A percentile compares a stretch with the other conserved stretches of the same genome.
These are phyloP conservation scores for Clanis bilineata DNA, from an alignment of 2,888 invertebrate genomes.

Conservation along the genomic window DNA sequence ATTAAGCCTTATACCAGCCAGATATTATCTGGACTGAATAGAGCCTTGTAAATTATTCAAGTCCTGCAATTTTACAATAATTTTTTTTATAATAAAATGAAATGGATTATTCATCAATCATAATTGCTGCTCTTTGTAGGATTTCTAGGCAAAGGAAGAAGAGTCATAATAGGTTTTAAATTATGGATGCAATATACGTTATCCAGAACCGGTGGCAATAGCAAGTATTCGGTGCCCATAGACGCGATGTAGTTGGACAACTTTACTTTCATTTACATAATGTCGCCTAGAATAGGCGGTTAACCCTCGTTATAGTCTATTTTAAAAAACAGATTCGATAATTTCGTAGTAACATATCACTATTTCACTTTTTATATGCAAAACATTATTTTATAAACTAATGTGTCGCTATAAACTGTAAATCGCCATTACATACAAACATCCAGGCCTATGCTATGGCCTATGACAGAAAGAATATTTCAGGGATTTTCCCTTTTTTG, in stretches of 20 bases:
- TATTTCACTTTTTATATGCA: too few species aligned
- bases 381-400: too few species aligned
- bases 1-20: neutral
- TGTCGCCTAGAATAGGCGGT: slow-evolving; percentile 26
- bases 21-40: neutral
- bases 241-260: slow-evolving; percentile 42
- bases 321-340: neutral
- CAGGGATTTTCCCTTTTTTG: too few species aligned
- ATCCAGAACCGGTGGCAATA: slow-evolving; percentile 36
- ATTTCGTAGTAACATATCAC: too few species aligned
- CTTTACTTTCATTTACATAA: slow-evolving; percentile 65
- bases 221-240: slow-evolving; percentile 37
- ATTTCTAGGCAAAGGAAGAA: slow-evolving; percentile 32
- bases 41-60: slow-evolving; percentile 5
- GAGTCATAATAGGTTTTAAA: slow-evolving; percentile 40
- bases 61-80: neutral
- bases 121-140: slow-evolving; percentile 20
- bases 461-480: too few species aligned
- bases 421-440: too few species aligned
- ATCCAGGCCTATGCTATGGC: too few species aligned
- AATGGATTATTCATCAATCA: slow-evolving; percentile 3
- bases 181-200: slow-evolving; percentile 48
- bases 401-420: too few species aligned
- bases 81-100: neutral
- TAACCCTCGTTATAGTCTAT: neutral